Evolutionary conservation across 2,113 vertebrate genomes (phyloP).

Genomic region (Serinus canaria): DNA sequence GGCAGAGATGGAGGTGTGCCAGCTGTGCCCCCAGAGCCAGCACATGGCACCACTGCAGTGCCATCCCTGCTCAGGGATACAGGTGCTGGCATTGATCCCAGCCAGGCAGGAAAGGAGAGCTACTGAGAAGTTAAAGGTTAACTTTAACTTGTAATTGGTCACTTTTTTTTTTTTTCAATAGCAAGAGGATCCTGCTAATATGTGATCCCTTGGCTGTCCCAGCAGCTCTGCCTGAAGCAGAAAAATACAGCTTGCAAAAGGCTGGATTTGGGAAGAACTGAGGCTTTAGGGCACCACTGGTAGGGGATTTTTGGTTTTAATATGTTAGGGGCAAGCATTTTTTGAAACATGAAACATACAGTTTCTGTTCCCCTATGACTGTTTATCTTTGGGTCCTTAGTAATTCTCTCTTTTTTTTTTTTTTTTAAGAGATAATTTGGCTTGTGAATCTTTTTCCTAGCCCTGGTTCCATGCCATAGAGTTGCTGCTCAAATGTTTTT

Average conservation of each 20-base stretch:
- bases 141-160: background rate
- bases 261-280: background rate
- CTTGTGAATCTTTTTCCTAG: background rate
- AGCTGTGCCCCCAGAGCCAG: background rate
- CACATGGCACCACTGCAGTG: rapidly evolving
- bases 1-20: background rate
- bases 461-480: background rate
- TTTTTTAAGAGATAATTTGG: background rate
- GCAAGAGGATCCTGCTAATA: background rate
- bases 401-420: background rate
- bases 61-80: background rate
- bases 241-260: background rate
- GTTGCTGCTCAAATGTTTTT: background rate
- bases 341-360: background rate
- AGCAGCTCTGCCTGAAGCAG: background rate
- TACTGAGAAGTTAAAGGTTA: background rate
- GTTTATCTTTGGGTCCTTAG: background rate
- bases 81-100: background rate
- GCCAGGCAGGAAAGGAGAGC: background rate
- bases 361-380: background rate
- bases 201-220: background rate
- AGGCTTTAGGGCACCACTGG: background rate
- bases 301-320: background rate
- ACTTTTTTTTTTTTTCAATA: background rate
- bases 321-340: background rate